Conservation (phyloP, 2,113 vertebrate species). For the Phrynocephalus versicolor region DNA sequence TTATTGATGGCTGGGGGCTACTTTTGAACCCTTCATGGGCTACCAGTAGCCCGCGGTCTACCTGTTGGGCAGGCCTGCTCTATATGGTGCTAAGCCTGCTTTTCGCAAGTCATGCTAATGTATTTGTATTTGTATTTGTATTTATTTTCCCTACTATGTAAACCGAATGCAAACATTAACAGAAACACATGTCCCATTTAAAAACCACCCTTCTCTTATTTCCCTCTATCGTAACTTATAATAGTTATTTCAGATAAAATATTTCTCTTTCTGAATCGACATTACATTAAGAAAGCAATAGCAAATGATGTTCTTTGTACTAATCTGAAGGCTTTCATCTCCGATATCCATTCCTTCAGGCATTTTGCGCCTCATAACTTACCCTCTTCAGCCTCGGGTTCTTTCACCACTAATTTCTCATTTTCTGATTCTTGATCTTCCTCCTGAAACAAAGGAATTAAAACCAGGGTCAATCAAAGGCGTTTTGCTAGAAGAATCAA, state of each 20-base stretch:
- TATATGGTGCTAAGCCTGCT: not conserved
- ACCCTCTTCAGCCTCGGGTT: slow-evolving; percentile 68
- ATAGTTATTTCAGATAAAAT: not conserved
- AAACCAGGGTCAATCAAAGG: not conserved
- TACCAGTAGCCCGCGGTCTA: too few relatives aligned
- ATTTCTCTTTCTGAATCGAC: not conserved
- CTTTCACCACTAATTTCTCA: slow-evolving; percentile 66
- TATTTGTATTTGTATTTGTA: not conserved
- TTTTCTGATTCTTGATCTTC: slow-evolving; percentile 67
- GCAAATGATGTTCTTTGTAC: not conserved
- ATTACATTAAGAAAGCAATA: not conserved
- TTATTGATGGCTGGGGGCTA: too few relatives aligned
- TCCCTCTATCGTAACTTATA: not conserved
- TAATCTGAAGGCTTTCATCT: not conserved
- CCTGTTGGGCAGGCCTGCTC: too few relatives aligned
- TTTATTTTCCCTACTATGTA: not conserved
- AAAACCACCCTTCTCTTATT: not conserved
- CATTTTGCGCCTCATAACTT: slow-evolving; percentile 32
- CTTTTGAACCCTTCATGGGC: too few relatives aligned
- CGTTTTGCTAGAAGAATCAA: not conserved
- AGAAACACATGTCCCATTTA: too few relatives aligned
- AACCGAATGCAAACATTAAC: not conserved
- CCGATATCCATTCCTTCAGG: too few relatives aligned
- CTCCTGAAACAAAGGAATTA: slow-evolving; percentile 58
- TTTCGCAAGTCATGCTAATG: not conserved